Base-by-base conservation (phyloP, 2,888 invertebrate species). In the Eilema griseolum region DNA sequence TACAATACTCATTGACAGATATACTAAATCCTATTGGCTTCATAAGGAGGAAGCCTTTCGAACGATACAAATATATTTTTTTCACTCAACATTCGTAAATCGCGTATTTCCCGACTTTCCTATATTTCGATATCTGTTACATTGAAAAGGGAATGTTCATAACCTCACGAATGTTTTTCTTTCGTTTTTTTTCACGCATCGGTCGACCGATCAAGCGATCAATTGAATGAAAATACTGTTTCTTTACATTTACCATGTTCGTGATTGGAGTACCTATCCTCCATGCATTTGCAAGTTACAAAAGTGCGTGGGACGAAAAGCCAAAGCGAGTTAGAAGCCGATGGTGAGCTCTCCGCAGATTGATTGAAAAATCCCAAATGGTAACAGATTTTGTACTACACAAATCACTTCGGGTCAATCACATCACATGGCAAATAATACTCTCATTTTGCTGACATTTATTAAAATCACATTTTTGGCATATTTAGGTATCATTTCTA, bases 101-200 rank as follows among this genome's bases (percentile, higher is more conserved):
- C 72, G 71, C 57, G 66, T 70, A 72, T 77, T 81, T 81, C 75
- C 77, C 79, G 20, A 60, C 28, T 28, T 23, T 33, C n/a, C 66
- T 62, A 70, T 72, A 71, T 71, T 68, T 60, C 59, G 63, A 64
- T 70, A 62, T 75, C 23, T 69, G 63, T 77, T 74, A 70, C 61
- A 64, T 72, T 69, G 33, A 23, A n/a, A 61, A 72, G 75, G 76
- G 77, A 81, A 80, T 77, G 66, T 71, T 77, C 72, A 75, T 78
- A 78, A 76, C 76, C 69, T 61, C 71, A 72, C 71, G 65, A 69
- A 73, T 78, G 68, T 79, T 86, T 81, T 81, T 75, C 85, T 88
- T 26, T 31, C 20, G 31, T 41, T 31, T 31, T 46, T n/a, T 88
- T 88, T 84, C 85, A 85, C 86, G 84, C 87, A 87, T 86, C 86